Percentiles rank a stretch among this genome's conserved stretches.
These are phyloP conservation scores for Drosophila anceps DNA, from an alignment of 2,888 invertebrate species.

Conservation along the genomic window DNA sequence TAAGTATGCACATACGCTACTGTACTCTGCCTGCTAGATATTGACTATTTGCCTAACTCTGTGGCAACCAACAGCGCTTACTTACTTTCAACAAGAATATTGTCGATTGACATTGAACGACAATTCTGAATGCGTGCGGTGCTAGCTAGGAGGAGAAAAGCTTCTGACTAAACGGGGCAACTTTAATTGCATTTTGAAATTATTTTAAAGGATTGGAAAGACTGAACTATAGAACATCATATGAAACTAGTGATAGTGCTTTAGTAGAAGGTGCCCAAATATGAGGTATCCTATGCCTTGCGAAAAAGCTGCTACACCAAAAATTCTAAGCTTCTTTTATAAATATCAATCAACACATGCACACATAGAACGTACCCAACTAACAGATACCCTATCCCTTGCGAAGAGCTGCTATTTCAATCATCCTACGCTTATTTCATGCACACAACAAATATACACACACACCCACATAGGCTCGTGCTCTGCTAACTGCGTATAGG, in stretches of 20 bases:
- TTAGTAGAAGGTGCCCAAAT: not conserved
- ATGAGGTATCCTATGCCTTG: not conserved
- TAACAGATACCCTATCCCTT: too few species aligned
- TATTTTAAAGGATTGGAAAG: not conserved
- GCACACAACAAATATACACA: too few species aligned
- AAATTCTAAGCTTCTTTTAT: too few species aligned
- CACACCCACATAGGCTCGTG: too few species aligned
- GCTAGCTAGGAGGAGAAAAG: not conserved
- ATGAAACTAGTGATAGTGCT: not conserved
- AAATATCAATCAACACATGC: too few species aligned
- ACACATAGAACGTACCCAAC: too few species aligned
- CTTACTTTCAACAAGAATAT: constrained; percentile 13
- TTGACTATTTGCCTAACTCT: constrained; percentile 38
- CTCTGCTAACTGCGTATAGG: too few species aligned
- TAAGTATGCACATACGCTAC: constrained; percentile 12
- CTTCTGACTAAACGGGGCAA: not conserved
- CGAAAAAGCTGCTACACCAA: not conserved
- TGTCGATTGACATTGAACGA: constrained; percentile 38
- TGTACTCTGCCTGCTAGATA: constrained; percentile 26
- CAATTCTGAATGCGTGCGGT: constrained; percentile 27
- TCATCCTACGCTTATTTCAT: too few species aligned
- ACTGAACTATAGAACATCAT: not conserved
- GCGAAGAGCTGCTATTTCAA: too few species aligned
- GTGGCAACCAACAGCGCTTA: constrained; percentile 17
- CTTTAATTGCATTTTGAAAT: not conserved